phyloP scores from a whole-genome alignment of 2,113 vertebrate species.

The Vicugna pacos region DNA sequence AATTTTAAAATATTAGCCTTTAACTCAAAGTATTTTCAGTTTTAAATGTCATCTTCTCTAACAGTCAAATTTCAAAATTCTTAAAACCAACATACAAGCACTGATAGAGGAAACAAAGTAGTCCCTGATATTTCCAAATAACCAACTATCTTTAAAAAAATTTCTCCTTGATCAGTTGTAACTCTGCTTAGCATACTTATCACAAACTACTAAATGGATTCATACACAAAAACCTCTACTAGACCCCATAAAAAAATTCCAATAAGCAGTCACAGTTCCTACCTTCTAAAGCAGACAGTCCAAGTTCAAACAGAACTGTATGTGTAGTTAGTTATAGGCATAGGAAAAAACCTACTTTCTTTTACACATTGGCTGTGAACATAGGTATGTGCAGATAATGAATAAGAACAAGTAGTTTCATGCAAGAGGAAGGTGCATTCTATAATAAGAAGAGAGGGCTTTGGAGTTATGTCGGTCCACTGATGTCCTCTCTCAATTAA shows the following conservation, averaged over 20 bases:
- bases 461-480: neutral
- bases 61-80: neutral
- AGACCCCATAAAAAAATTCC: neutral
- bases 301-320: neutral
- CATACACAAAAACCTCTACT: neutral
- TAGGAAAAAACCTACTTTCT: neutral
- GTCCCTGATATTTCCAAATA: neutral
- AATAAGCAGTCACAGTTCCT: neutral
- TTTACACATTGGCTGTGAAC: neutral
- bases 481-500: neutral
- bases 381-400: neutral
- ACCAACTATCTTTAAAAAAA: neutral
- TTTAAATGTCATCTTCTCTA: neutral
- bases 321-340: neutral
- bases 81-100: neutral
- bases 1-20: neutral
- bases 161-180: neutral
- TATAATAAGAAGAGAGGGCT: neutral
- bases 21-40: neutral
- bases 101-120: neutral
- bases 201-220: neutral
- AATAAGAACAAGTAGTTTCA: neutral
- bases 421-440: neutral
- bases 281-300: neutral
- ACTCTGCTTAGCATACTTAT: neutral